Conservation (phyloP, 2,888 invertebrate species). For the Himalopsyche kuldschensis region DNA sequence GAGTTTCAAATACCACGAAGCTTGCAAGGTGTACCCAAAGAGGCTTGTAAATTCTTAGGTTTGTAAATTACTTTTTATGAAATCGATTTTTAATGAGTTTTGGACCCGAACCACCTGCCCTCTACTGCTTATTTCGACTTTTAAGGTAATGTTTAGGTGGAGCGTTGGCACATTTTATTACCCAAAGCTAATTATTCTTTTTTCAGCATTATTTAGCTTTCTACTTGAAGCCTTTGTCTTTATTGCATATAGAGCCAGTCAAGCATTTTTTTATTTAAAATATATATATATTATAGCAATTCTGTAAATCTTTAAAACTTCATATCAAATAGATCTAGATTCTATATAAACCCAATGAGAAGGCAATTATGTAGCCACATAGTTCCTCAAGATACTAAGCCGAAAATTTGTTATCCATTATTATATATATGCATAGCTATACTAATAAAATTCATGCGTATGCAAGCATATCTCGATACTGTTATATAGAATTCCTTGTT, state of each 20-base stretch:
- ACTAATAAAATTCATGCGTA: too few relatives aligned
- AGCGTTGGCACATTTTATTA: neutral
- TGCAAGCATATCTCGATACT: too few relatives aligned
- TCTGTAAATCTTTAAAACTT: too few relatives aligned
- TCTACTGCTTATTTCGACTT: neutral
- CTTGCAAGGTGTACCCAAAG: neutral
- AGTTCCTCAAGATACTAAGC: too few relatives aligned
- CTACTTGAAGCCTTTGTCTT: neutral
- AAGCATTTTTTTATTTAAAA: too few relatives aligned
- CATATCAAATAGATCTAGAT: too few relatives aligned
- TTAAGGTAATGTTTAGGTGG: neutral
- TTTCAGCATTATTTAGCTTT: neutral
- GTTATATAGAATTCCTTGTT: too few relatives aligned
- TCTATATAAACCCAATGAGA: too few relatives aligned
- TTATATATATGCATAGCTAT: too few relatives aligned
- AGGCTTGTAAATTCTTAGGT: neutral
- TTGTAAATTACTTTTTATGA: neutral
- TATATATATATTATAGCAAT: too few relatives aligned
- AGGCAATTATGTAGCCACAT: too few relatives aligned
- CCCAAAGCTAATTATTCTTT: neutral
- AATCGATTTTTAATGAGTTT: constrained; percentile 1
- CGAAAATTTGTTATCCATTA: too few relatives aligned
- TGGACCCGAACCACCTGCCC: neutral
- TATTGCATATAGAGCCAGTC: neutral
- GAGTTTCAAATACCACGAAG: neutral